A percentile compares a stretch with the other conserved stretches of the same genome.
Evolutionary conservation across 2,888 invertebrate genomes (phyloP).

Genomic region (Aspidiotus rigidus): DNA sequence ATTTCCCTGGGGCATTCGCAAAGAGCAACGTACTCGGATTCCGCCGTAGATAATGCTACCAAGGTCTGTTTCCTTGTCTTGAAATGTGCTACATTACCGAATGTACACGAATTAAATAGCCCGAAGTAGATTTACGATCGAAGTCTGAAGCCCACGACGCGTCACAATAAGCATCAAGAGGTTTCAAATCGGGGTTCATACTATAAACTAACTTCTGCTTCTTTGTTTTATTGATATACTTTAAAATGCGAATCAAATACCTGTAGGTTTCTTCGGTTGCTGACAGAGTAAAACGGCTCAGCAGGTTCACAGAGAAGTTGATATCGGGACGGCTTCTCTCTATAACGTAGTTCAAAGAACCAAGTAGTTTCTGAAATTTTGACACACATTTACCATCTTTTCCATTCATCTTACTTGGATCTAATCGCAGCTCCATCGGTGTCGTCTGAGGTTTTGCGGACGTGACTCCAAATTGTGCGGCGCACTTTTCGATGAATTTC

Average conservation of each 20-base stretch:
- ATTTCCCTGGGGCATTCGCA: neutral
- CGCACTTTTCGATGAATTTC: neutral
- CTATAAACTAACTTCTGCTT: neutral
- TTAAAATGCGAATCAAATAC: constrained; percentile 4
- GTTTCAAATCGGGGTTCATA: neutral
- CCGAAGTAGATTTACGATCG: constrained; percentile 1
- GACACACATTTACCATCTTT: constrained; percentile 12
- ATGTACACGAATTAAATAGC: constrained; percentile 3
- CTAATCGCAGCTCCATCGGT: neutral
- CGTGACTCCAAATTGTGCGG: neutral
- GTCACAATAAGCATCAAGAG: constrained; percentile 7
- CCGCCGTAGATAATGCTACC: constrained; percentile 6
- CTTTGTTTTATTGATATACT: neutral
- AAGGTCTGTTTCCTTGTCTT: constrained; percentile 11
- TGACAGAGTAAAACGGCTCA: neutral
- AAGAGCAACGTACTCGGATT: constrained; percentile 7
- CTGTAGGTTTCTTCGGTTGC: constrained; percentile 10
- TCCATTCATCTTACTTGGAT: neutral
- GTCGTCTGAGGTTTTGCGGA: neutral
- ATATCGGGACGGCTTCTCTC: constrained; percentile 1
- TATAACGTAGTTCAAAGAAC: constrained; percentile 7
- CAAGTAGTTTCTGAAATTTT: constrained; percentile 11
- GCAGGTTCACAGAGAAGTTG: neutral
- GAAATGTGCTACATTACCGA: constrained; percentile 1
- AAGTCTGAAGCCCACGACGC: neutral